These are phyloP conservation scores for Chaetophractus vellerosus DNA, from an alignment of 2,797 vertebrate species.

Conservation along the genomic window DNA sequence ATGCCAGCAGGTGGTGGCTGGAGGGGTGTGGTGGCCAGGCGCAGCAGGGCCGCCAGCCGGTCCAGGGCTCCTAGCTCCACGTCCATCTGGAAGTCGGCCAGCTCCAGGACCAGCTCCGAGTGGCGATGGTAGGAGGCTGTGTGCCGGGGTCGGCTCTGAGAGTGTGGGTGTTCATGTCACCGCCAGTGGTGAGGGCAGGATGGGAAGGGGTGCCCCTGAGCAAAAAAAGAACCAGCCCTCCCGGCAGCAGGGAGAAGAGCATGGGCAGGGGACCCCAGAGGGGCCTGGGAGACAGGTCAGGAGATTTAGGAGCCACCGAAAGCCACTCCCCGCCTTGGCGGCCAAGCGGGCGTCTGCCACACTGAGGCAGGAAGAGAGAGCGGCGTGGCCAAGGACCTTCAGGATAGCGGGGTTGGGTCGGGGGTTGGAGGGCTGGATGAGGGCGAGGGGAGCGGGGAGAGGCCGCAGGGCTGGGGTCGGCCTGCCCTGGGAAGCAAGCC, in stretches of 20 bases:
- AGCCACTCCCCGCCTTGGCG: neutral
- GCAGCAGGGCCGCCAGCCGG: constrained; percentile 91
- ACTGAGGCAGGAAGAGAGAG: neutral
- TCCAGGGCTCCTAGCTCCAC: constrained; percentile 94
- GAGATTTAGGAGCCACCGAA: too few species aligned
- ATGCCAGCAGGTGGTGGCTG: neutral
- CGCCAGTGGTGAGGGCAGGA: neutral
- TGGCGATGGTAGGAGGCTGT: constrained; percentile 88
- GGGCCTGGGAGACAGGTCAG: too few species aligned
- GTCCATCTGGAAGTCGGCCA: constrained; percentile 92
- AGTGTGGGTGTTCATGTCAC: neutral
- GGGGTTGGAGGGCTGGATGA: neutral
- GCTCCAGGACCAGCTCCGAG: constrained; percentile 91
- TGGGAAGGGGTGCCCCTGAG: neutral
- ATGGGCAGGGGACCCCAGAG: neutral
- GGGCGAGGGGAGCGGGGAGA: neutral
- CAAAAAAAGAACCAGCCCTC: neutral
- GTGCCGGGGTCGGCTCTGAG: constrained; percentile 88
- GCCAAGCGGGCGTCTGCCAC: neutral
- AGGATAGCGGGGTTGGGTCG: too few species aligned
- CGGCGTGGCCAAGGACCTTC: neutral
- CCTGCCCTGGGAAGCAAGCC: neutral
- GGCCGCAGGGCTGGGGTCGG: neutral
- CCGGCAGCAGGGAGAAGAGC: neutral
- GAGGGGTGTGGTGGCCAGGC: neutral